Evolutionary conservation across 2,797 vertebrate genomes (phyloP).

Genomic region (Neosilurus hyrtlii): DNA sequence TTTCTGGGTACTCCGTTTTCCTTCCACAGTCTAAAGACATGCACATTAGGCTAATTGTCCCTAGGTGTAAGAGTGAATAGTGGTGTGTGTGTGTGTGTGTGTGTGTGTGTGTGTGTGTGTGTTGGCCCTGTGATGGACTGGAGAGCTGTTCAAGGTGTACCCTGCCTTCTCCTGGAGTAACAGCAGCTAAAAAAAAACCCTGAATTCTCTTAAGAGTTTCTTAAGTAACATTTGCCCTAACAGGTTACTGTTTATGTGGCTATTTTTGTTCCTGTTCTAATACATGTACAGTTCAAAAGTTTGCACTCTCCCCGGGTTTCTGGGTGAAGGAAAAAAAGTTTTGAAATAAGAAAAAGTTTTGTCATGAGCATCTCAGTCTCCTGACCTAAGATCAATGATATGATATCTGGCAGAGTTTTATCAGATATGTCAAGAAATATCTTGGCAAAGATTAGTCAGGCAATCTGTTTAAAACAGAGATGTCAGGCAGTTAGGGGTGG

Average conservation of each 20-base stretch:
- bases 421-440: not conserved
- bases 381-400: not conserved
- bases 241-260: not conserved
- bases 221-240: not conserved
- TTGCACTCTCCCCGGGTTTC: not conserved
- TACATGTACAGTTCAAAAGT: not conserved
- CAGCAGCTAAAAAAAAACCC: not conserved
- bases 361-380: not conserved
- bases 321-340: too few relatives aligned
- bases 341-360: not conserved
- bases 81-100: too few relatives aligned
- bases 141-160: too few relatives aligned
- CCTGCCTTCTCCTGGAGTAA: too few relatives aligned
- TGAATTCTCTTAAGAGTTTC: not conserved
- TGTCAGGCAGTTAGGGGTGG: not conserved
- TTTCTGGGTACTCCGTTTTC: too few relatives aligned
- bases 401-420: not conserved
- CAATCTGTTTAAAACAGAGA: not conserved
- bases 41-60: too few relatives aligned
- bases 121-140: too few relatives aligned
- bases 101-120: too few relatives aligned
- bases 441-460: not conserved
- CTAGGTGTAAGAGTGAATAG: too few relatives aligned
- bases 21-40: too few relatives aligned
- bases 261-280: not conserved